Evolutionary conservation across 1,140 invertebrate genomes (phyloP).

Genomic region (Caenorhabditis inopinata): DNA sequence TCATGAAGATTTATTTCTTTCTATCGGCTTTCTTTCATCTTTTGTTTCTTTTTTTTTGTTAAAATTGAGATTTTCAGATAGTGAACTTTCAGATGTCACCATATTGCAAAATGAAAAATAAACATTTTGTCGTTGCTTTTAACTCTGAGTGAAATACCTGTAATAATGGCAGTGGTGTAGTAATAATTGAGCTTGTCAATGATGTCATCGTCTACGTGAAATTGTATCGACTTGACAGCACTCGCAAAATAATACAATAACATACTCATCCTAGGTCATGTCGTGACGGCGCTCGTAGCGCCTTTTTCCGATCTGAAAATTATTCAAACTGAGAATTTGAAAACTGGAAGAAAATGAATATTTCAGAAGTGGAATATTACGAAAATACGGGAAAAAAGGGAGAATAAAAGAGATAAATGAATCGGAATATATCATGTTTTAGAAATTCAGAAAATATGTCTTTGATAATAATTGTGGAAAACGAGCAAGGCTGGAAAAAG

Average conservation of each 20-base stretch:
- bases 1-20: conserved; percentile 17
- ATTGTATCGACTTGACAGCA: conserved; percentile 66
- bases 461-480: background rate
- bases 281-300: conserved; percentile 19
- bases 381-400: background rate
- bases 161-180: conserved; percentile 66
- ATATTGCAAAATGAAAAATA: too few relatives aligned
- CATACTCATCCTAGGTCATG: conserved; percentile 50
- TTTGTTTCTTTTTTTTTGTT: background rate
- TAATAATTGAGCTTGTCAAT: conserved; percentile 67
- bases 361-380: background rate
- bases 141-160: conserved; percentile 51
- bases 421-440: conserved; percentile 15
- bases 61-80: too few relatives aligned
- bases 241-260: conserved; percentile 64
- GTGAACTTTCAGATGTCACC: background rate
- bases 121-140: too few relatives aligned
- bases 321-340: too few relatives aligned
- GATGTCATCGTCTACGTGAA: conserved; percentile 66
- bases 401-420: background rate
- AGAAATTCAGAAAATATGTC: conserved; percentile 20
- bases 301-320: conserved; percentile 28
- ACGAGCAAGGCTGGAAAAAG: background rate
- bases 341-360: background rate
- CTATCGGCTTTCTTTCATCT: background rate